These are phyloP conservation scores for Allochrocebus solatus DNA, from an alignment of 2,797 vertebrate genomes.

Conservation along the genomic window DNA sequence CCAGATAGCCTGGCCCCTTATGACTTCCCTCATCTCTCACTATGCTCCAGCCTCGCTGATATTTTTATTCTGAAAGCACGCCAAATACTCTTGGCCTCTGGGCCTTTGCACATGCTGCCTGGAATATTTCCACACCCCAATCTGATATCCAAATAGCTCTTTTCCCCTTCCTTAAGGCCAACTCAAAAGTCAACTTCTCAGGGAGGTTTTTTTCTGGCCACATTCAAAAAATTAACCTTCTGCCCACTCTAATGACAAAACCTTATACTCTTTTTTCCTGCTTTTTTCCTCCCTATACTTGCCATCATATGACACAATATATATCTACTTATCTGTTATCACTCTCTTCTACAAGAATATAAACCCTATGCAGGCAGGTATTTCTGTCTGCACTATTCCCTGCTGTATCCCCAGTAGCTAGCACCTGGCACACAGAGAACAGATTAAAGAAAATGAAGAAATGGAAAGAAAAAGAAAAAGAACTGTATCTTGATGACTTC, in stretches of 20 bases:
- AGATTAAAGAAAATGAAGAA: neutral
- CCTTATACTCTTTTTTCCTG: neutral
- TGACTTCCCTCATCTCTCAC: neutral
- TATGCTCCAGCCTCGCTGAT: neutral
- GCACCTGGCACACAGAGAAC: neutral
- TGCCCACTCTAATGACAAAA: neutral
- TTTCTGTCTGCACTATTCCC: neutral
- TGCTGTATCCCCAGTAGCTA: neutral
- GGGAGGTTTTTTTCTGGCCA: neutral
- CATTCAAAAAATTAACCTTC: neutral
- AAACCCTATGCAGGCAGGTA: neutral
- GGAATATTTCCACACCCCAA: neutral
- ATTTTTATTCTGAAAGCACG: neutral
- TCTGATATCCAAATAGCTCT: neutral
- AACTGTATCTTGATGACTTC: neutral
- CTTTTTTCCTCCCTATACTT: neutral
- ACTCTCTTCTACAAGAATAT: neutral
- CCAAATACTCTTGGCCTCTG: neutral
- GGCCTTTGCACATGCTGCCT: neutral
- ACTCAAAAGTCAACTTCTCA: neutral
- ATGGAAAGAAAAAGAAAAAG: neutral
- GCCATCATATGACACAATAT: neutral
- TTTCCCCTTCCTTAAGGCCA: neutral
- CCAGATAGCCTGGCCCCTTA: neutral
- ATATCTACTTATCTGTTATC: neutral